A percentile compares a stretch with the other conserved stretches of the same genome.
Conservation (phyloP, 2,113 vertebrate genomes). For the Phyllostomus hastatus region DNA sequence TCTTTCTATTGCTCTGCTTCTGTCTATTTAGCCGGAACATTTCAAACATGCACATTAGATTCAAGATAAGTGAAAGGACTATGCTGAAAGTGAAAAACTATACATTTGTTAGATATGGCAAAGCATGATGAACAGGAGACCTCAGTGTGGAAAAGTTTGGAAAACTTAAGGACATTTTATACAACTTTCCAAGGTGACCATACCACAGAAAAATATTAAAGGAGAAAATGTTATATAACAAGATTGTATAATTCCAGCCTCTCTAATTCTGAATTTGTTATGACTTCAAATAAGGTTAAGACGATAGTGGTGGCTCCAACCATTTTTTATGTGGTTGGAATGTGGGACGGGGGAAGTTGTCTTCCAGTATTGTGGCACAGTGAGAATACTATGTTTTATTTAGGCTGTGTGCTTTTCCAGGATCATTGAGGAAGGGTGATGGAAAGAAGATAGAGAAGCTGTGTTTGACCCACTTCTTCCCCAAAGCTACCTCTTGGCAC, state of each 20-base stretch:
- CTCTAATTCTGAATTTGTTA: background rate
- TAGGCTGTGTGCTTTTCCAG: background rate
- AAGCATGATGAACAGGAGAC: background rate
- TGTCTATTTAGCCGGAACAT: background rate
- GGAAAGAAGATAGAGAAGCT: background rate
- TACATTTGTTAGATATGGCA: background rate
- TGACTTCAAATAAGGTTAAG: background rate
- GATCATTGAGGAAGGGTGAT: background rate
- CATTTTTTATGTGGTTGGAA: background rate
- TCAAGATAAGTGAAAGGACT: background rate
- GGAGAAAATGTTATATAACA: background rate
- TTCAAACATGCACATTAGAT: background rate
- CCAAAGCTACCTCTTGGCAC: background rate
- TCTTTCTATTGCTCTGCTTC: background rate
- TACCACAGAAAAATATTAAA: background rate
- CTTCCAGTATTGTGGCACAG: background rate
- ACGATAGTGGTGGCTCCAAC: background rate
- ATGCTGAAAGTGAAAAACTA: background rate
- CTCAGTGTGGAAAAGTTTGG: background rate
- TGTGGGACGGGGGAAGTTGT: background rate
- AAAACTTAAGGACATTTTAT: background rate
- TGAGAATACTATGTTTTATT: background rate
- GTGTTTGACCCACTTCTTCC: background rate
- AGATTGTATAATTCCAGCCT: background rate
- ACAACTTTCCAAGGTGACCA: background rate